These are phyloP conservation scores for Chionomys nivalis DNA, from an alignment of 2,113 vertebrate species.

Conservation along the genomic window DNA sequence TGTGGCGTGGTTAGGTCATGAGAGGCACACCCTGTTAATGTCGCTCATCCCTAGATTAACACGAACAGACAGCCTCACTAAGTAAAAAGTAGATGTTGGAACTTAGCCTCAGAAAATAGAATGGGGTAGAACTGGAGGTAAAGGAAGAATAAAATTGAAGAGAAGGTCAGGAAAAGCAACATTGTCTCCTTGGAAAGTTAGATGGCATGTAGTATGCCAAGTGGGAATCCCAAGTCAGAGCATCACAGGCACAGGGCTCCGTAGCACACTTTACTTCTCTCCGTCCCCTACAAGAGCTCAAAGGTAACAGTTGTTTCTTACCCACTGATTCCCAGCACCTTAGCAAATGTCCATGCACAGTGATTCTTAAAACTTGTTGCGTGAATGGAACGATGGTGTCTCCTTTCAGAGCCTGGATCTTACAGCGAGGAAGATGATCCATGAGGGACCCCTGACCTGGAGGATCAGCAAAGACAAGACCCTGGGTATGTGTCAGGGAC, in stretches of 20 bases:
- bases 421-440: conserved; percentile 93
- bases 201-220: too few species aligned
- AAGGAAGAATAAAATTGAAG: not conserved
- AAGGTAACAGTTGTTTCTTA: not conserved
- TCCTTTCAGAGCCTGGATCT: conserved; percentile 92
- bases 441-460: conserved; percentile 94
- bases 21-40: not conserved
- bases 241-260: not conserved
- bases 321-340: not conserved
- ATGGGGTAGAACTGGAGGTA: fast-evolving
- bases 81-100: not conserved
- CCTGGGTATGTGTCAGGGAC: conserved; percentile 86
- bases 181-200: not conserved
- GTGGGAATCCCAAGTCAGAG: not conserved
- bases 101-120: not conserved
- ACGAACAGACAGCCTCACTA: not conserved
- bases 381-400: not conserved
- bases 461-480: conserved; percentile 95
- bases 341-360: too few species aligned
- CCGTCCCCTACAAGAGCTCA: not conserved
- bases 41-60: not conserved
- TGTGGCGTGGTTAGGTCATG: not conserved
- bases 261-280: not conserved
- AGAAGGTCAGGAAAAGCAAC: not conserved
- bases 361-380: not conserved